Evolutionary conservation across 2,113 vertebrate genomes (phyloP), one percentile per base, ranked within the genome.

Genomic region (Merops nubicus): DNA sequence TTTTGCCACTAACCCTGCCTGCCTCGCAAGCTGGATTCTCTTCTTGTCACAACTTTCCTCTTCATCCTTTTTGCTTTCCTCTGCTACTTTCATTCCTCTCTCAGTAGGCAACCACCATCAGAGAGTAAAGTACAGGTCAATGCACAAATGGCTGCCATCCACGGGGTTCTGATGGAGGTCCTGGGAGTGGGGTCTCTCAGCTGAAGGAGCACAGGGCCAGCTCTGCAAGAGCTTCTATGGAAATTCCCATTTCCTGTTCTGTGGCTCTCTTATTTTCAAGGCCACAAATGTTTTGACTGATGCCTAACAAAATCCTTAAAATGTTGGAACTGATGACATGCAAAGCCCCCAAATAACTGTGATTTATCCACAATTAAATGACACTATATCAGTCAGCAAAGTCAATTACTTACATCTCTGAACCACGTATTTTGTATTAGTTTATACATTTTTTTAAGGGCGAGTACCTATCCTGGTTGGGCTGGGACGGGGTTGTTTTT

Each of bases 71-170:
- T 75, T 59, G 26, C 22, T 75, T 62, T 36, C 40, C 54, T 62
- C 74, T 36, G 68, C 6, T 26, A n/a, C 31, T 48, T 64, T 64
- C 62, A 13, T 64, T 64, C 62, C 16, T n/a, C 25, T 59, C 6
- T 64, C 25, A 15, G 11, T 19, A 54, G 36, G 16, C 21, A 15
- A 47, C 4, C 5, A 53, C n/a, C 7, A 1, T 25, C 22, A n/a
- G 22, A 90, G 21, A 34, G 7, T 28, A 22, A 88, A 73, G 62
- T 38, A 36, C 3, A 51, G 28, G 6, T 17, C 51, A 50, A 0
- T 7, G 16, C 34, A 50, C 3, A 8, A 25, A 63, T 42, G 2
- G 6, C 53, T 73, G 65, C 57, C 47, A 33, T 3, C 0, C 5
- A 1, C 26, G 34, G 45, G 10, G 1, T 45, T 48, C 72, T 67